Conservation (phyloP, 2,113 vertebrate genomes). For the Pseudorectes ferrugineus region DNA sequence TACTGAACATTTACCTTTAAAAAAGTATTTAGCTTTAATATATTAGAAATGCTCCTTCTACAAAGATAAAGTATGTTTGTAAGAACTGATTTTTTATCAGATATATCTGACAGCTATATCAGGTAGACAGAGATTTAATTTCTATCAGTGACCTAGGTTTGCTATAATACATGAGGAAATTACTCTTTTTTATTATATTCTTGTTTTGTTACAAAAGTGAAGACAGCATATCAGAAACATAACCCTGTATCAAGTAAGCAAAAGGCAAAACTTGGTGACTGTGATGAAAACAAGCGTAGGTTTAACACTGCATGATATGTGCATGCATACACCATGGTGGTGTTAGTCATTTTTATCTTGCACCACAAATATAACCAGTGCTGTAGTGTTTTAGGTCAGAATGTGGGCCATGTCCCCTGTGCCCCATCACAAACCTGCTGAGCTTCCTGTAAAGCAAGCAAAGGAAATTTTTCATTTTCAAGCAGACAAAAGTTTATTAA, state of each 20-base stretch:
- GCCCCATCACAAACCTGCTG: constrained; percentile 9
- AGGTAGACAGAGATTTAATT: neutral
- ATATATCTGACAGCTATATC: neutral
- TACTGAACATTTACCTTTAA: neutral
- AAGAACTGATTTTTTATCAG: neutral
- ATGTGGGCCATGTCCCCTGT: constrained; percentile 2
- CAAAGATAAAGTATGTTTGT: neutral
- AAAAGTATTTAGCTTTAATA: neutral
- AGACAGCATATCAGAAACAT: neutral
- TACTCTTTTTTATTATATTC: neutral
- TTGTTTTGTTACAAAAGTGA: neutral
- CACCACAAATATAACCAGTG: neutral
- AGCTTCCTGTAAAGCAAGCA: neutral
- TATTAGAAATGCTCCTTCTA: neutral
- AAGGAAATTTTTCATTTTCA: neutral
- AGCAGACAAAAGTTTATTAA: neutral
- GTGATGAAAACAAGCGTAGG: neutral
- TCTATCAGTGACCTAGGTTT: neutral
- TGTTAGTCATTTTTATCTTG: neutral
- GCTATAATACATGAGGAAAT: neutral
- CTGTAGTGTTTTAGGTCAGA: neutral
- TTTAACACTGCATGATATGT: neutral
- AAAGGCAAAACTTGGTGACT: neutral
- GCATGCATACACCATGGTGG: neutral
- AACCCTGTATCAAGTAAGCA: neutral